Evolutionary conservation across 1,140 invertebrate species (phyloP).

Genomic region (Diabrotica undecimpunctata): DNA sequence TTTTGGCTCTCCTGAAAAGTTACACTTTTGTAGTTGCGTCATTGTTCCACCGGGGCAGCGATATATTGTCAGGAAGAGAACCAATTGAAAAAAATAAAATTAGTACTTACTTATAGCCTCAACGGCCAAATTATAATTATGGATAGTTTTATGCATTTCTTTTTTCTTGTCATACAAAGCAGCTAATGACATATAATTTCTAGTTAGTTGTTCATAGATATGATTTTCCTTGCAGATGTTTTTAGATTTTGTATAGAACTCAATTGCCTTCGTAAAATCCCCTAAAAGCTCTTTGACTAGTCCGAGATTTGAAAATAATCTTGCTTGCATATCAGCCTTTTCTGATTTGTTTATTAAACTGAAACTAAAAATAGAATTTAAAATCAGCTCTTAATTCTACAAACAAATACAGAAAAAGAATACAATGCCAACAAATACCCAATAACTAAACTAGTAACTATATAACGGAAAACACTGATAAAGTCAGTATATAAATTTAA

Average conservation of each 20-base stretch:
- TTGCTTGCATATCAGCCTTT: conserved; percentile 76
- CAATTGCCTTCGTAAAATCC: conserved; percentile 59
- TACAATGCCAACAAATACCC: too few relatives aligned
- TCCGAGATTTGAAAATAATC: conserved; percentile 81
- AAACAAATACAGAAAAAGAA: too few relatives aligned
- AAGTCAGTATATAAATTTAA: too few relatives aligned
- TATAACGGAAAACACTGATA: too few relatives aligned
- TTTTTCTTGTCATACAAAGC: conserved; percentile 59
- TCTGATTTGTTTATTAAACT: conserved; percentile 61
- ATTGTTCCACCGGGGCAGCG: too few relatives aligned
- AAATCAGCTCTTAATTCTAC: conserved; percentile 24
- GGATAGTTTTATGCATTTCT: conserved; percentile 59
- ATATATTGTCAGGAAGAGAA: too few relatives aligned
- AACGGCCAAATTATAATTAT: conserved; percentile 66
- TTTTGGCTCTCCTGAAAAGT: too few relatives aligned
- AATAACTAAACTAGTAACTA: too few relatives aligned
- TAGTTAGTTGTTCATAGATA: conserved; percentile 72
- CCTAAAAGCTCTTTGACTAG: conserved; percentile 72
- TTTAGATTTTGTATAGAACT: conserved; percentile 66
- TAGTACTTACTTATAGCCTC: conserved; percentile 58
- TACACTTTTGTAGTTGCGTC: too few relatives aligned
- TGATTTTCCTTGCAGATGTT: conserved; percentile 67
- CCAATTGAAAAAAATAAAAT: too few relatives aligned
- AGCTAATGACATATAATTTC: conserved; percentile 69
- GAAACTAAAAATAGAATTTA: conserved; percentile 51